These are phyloP conservation scores for Poeciliopsis gracilis DNA, from an alignment of 2,797 vertebrate species.

Conservation along the genomic window DNA sequence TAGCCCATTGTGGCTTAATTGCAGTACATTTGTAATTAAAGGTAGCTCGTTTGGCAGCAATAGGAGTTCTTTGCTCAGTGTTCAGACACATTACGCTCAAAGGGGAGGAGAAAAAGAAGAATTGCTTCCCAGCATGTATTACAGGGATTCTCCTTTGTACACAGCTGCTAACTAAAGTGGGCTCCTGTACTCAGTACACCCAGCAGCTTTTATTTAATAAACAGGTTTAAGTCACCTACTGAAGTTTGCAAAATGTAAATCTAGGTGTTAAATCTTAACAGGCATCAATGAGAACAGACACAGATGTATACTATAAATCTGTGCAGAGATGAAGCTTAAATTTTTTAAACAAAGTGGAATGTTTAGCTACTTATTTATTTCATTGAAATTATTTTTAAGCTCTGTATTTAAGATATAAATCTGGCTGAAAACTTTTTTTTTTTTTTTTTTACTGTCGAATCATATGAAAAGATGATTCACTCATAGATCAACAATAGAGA, in stretches of 20 bases:
- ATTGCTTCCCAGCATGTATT: slow-evolving; percentile 40
- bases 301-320: neutral
- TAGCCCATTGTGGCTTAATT: slow-evolving; percentile 73
- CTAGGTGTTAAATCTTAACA: neutral
- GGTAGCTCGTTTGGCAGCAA: slow-evolving; percentile 34
- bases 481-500: neutral
- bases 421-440: neutral
- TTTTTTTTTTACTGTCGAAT: neutral
- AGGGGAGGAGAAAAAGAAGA: slow-evolving; percentile 44
- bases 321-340: neutral
- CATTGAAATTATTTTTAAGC: neutral
- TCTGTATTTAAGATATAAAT: neutral
- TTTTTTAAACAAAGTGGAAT: no score
- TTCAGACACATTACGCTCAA: slow-evolving; percentile 47
- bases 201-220: neutral
- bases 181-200: slow-evolving; percentile 16
- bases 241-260: neutral
- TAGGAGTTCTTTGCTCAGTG: slow-evolving; percentile 41
- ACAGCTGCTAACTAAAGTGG: slow-evolving; percentile 21
- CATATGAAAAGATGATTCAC: neutral
- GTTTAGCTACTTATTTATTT: neutral
- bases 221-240: neutral
- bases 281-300: neutral
- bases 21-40: slow-evolving; percentile 74
- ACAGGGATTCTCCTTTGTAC: slow-evolving; percentile 25